phyloP scores from a whole-genome alignment of 2,888 invertebrate genomes.

The Drosophila merina region DNA sequence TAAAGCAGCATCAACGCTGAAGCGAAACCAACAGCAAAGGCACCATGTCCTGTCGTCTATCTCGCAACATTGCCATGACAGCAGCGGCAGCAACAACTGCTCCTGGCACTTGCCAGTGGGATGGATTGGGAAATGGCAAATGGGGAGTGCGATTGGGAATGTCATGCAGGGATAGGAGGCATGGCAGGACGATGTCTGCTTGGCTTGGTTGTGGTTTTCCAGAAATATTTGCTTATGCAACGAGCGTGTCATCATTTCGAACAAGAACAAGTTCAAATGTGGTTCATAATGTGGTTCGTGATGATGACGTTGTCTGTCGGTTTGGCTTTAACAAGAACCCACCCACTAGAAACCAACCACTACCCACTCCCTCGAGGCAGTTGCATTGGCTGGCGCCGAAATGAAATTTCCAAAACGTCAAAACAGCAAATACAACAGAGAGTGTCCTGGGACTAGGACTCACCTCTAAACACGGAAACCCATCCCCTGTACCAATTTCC shows the following conservation, averaged over 20 bases:
- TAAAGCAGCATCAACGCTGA: background rate
- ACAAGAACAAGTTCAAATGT: constrained; percentile 71
- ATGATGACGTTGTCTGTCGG: constrained; percentile 29
- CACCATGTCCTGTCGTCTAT: constrained; percentile 55
- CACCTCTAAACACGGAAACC: constrained; percentile 12
- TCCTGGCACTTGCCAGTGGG: constrained; percentile 54
- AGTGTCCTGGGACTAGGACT: background rate
- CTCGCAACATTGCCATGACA: constrained; percentile 63
- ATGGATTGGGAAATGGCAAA: constrained; percentile 13
- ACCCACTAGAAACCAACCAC: background rate
- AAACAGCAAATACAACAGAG: constrained; percentile 36
- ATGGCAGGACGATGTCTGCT: background rate
- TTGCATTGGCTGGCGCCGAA: constrained; percentile 57
- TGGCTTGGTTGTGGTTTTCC: constrained; percentile 27
- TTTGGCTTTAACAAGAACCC: constrained; percentile 46
- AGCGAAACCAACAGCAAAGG: constrained; percentile 13
- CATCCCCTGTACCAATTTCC: background rate
- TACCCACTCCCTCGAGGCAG: constrained; percentile 29
- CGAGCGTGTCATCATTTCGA: constrained; percentile 75
- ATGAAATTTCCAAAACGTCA: constrained; percentile 66
- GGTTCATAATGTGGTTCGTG: constrained; percentile 14
- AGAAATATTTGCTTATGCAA: constrained; percentile 78
- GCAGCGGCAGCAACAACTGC: constrained; percentile 56
- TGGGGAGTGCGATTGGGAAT: constrained; percentile 3
- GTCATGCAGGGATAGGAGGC: background rate